These are phyloP conservation scores for Asbolus verrucosus DNA, from an alignment of 1,140 invertebrate species.

Conservation along the genomic window DNA sequence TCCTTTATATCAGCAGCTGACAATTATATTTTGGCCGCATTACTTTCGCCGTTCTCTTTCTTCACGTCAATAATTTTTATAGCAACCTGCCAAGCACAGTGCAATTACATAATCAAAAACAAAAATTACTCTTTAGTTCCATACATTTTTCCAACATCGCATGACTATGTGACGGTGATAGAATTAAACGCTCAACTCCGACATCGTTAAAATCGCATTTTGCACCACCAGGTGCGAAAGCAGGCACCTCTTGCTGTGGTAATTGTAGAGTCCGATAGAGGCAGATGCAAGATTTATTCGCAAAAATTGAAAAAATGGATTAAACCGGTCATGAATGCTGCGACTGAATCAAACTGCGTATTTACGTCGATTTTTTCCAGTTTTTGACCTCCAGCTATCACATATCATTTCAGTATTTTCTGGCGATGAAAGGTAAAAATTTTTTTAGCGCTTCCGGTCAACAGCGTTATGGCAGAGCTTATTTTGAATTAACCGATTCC, in stretches of 20 bases:
- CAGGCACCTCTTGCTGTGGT: conserved; percentile 26
- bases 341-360: too few species aligned
- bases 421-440: conserved; percentile 1
- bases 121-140: conserved; percentile 1
- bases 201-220: conserved; percentile 12
- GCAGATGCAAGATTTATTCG: too few species aligned
- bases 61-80: too few species aligned
- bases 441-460: conserved; percentile 40
- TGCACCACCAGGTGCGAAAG: conserved; percentile 25
- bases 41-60: too few species aligned
- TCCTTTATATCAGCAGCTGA: too few species aligned
- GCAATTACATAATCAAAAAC: background rate
- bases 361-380: too few species aligned
- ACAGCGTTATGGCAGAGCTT: conserved; percentile 41
- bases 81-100: too few species aligned
- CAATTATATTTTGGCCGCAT: too few species aligned
- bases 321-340: too few species aligned
- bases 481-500: conserved; percentile 50
- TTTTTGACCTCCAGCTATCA: too few species aligned
- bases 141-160: conserved; percentile 25
- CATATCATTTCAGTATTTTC: background rate
- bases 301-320: too few species aligned
- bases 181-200: conserved; percentile 33
- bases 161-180: conserved; percentile 23
- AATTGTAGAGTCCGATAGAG: too few species aligned